Percentiles rank a stretch among this genome's conserved stretches.
Conservation (phyloP, 2,797 vertebrate species). For the Muraenolepis orangiensis region DNA sequence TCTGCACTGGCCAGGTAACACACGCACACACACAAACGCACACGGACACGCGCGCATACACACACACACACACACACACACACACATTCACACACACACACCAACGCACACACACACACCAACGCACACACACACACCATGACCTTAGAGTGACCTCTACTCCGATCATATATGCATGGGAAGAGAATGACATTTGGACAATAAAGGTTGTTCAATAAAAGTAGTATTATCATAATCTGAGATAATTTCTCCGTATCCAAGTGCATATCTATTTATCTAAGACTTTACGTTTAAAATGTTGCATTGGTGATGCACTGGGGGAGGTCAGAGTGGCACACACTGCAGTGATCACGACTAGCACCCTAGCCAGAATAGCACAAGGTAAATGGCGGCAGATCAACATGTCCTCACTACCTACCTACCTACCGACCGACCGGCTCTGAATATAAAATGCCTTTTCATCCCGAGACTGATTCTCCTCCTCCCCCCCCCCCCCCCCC, state of each 20-base stretch:
- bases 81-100: conserved; percentile 6
- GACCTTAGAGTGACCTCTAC: background rate
- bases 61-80: conserved; percentile 3
- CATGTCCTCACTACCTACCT: background rate
- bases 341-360: background rate
- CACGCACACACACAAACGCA: background rate
- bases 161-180: background rate
- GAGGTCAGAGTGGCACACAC: background rate
- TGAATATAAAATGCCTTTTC: background rate
- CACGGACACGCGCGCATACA: background rate
- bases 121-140: background rate
- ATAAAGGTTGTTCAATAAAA: background rate
- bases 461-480: conserved; percentile 3
- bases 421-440: no score
- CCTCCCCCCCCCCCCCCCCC: conserved; percentile 32
- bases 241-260: background rate
- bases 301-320: background rate
- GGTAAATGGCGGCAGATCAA: background rate
- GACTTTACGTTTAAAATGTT: background rate
- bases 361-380: background rate
- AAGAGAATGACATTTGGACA: background rate
- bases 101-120: conserved; percentile 6
- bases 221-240: background rate
- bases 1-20: conserved; percentile 90
- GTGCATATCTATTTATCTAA: no score